A percentile compares a stretch with the other conserved stretches of the same genome.
Conservation (phyloP, 2,888 invertebrate genomes). For the Pomacea canaliculata region DNA sequence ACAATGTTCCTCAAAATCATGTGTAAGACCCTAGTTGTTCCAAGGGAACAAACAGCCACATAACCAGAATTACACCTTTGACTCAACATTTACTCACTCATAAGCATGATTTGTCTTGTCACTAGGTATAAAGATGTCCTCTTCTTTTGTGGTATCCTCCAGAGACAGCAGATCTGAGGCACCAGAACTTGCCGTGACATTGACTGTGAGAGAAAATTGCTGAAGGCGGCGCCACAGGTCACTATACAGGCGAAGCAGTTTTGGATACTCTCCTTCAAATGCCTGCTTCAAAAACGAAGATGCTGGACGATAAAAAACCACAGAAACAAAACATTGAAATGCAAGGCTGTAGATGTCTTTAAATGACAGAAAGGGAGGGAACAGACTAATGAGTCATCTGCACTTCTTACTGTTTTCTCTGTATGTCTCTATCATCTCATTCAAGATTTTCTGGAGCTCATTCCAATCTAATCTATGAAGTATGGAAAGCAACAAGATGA, state of each 20-base stretch:
- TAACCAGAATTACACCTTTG: too few species aligned
- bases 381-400: not conserved
- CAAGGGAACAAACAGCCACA: too few species aligned
- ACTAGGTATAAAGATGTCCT: constrained; percentile 38
- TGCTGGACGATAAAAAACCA: constrained; percentile 39
- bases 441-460: too few species aligned
- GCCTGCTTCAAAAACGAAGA: constrained; percentile 79
- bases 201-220: constrained; percentile 60
- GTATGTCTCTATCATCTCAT: too few species aligned
- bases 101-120: constrained; percentile 32
- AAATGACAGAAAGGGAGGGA: not conserved
- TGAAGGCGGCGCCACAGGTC: constrained; percentile 82
- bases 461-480: too few species aligned
- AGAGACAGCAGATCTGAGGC: constrained; percentile 28
- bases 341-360: not conserved
- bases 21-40: too few species aligned
- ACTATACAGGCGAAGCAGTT: constrained; percentile 83
- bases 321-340: not conserved
- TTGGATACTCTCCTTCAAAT: constrained; percentile 89
- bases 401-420: too few species aligned
- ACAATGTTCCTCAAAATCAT: too few species aligned
- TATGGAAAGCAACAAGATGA: too few species aligned
- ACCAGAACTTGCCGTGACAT: constrained; percentile 38
- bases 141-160: constrained; percentile 23
- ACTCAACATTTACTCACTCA: constrained; percentile 34